These are phyloP conservation scores for Taphrorychus bicolor DNA, from an alignment of 2,888 invertebrate genomes.

Conservation along the genomic window DNA sequence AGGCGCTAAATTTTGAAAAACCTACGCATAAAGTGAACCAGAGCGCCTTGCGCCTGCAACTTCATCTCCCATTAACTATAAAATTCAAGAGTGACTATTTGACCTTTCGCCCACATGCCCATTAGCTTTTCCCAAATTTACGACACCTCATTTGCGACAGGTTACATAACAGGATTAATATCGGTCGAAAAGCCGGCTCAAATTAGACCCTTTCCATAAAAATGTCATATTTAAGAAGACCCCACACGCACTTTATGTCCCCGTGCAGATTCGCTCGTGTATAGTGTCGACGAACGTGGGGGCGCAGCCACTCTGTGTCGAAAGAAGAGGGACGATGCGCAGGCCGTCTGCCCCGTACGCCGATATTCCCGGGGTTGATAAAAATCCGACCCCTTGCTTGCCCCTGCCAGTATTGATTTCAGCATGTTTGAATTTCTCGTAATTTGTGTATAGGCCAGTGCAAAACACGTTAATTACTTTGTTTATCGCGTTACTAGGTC, in stretches of 20 bases:
- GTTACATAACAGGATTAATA: not conserved
- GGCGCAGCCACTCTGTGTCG: not conserved
- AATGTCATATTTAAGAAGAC: no score
- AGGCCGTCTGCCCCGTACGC: constrained; percentile 33
- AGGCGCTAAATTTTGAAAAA: constrained; percentile 23
- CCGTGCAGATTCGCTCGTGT: not conserved
- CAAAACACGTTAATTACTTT: constrained; percentile 43
- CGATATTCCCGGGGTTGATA: constrained; percentile 49
- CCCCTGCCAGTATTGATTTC: constrained; percentile 45
- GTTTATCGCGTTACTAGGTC: constrained; percentile 48
- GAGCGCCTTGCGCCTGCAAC: not conserved
- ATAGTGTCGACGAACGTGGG: not conserved
- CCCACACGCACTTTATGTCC: not conserved
- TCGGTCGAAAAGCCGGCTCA: not conserved
- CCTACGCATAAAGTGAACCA: no score
- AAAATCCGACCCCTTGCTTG: constrained; percentile 39
- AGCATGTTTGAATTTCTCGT: constrained; percentile 39
- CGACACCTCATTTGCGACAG: not conserved
- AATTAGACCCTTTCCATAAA: no score
- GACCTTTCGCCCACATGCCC: not conserved
- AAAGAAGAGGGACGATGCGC: constrained; percentile 9
- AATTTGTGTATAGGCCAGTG: constrained; percentile 45
- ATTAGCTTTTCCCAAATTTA: no score
- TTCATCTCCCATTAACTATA: not conserved
- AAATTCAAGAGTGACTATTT: not conserved